phyloP scores from a whole-genome alignment of 2,797 vertebrate species.

The Brotula barbata region DNA sequence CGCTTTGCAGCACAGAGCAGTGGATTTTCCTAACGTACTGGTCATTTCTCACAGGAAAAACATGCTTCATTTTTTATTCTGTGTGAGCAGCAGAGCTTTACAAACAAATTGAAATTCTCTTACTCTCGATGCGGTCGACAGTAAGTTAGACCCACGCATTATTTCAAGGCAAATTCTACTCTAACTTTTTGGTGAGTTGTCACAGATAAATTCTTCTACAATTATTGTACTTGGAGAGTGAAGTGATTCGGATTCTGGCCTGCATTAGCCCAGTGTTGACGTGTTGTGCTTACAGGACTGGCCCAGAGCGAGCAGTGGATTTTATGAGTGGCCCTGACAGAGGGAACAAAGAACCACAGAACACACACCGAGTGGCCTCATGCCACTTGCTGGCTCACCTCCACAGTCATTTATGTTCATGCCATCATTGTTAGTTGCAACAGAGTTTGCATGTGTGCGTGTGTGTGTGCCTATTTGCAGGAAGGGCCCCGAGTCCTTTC shows the following conservation, averaged over 20 bases:
- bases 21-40: slow-evolving; percentile 29
- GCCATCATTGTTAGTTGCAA: slow-evolving; percentile 58
- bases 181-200: slow-evolving; percentile 41
- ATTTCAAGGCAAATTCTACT: slow-evolving; percentile 22
- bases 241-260: slow-evolving; percentile 51
- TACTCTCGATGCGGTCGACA: slow-evolving; percentile 20
- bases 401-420: slow-evolving; percentile 61
- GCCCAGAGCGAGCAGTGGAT: slow-evolving; percentile 46
- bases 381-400: slow-evolving; percentile 62
- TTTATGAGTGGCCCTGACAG: slow-evolving; percentile 62
- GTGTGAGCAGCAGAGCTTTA: slow-evolving; percentile 10
- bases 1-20: slow-evolving; percentile 18
- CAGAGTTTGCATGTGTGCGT: slow-evolving; percentile 39
- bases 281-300: slow-evolving; percentile 62
- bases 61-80: slow-evolving; percentile 31
- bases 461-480: slow-evolving; percentile 14
- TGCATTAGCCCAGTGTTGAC: slow-evolving; percentile 58
- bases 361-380: slow-evolving; percentile 61
- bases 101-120: slow-evolving; percentile 23
- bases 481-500: slow-evolving; percentile 24
- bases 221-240: slow-evolving; percentile 57
- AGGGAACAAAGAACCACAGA: slow-evolving; percentile 67
- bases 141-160: slow-evolving; percentile 12
- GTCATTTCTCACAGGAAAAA: slow-evolving; percentile 43
- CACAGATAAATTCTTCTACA: slow-evolving; percentile 48